phyloP scores from a whole-genome alignment of 1,140 invertebrate genomes.

The Rhizoglyphus robini region DNA sequence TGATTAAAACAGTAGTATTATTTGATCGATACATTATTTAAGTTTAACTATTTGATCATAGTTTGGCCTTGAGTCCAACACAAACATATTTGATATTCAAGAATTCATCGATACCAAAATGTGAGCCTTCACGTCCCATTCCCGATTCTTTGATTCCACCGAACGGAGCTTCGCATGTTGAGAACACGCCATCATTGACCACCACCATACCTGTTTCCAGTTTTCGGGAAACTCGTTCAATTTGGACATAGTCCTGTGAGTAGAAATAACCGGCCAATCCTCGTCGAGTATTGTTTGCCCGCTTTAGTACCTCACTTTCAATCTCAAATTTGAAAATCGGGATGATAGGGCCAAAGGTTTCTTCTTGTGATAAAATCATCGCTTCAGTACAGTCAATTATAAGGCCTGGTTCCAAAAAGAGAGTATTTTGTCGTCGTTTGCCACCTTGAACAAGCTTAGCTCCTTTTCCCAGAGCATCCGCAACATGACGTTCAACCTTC shows the following conservation, averaged over 20 bases:
- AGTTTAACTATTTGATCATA: no score
- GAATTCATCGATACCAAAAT: conserved; percentile 89
- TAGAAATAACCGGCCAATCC: conserved; percentile 71
- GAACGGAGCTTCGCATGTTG: conserved; percentile 76
- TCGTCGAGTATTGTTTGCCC: conserved; percentile 46
- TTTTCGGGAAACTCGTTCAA: no score
- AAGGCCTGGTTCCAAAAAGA: conserved; percentile 81
- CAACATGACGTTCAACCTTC: conserved; percentile 40
- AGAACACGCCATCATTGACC: conserved; percentile 89
- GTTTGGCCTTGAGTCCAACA: no score
- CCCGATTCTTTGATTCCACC: conserved; percentile 96
- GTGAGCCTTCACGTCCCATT: conserved; percentile 72
- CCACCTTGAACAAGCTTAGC: conserved; percentile 72
- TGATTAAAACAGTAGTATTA: no score
- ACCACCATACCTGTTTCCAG: conserved; percentile 83
- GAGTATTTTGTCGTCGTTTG: conserved; percentile 44
- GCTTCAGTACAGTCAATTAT: conserved; percentile 58
- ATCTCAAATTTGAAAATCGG: conserved; percentile 59
- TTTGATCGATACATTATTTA: no score
- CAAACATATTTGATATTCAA: conserved; percentile 90
- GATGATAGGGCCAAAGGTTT: conserved; percentile 92
- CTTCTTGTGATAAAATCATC: conserved; percentile 71
- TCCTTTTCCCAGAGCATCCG: conserved; percentile 47
- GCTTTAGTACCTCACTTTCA: conserved; percentile 73
- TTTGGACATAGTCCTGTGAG: no score